Base-by-base conservation (phyloP, 2,113 vertebrate genomes). In the Chaenogobius annularis region DNA sequence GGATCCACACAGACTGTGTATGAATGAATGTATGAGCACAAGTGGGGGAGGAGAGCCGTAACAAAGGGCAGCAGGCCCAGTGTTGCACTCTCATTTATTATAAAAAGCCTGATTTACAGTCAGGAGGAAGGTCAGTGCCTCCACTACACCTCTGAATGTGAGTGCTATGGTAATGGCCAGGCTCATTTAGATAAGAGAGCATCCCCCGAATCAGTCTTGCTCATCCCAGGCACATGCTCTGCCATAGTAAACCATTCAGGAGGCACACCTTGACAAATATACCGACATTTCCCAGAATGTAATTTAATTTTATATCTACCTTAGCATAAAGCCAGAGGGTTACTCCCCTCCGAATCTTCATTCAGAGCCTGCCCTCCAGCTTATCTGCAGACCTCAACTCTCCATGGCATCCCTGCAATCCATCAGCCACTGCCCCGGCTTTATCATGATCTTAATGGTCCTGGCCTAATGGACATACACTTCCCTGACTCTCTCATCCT, bases 81-180 rank as follows among this genome's bases (percentile, higher is more conserved):
- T 5, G 37, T 79, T 54, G 67, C 81, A 71, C 80, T 81, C 83
- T 81, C 79, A 47, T 84, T 84, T 82, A 80, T 86, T 83, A 89
- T 85, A 81, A 84, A 83, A 77, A 81, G 62, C 66, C 70, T 85
- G 86, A 87, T 89, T 88, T 88, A 76, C 84, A 85, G 83, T 84
- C 74, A 66, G 74, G 63, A 20, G 69, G 82, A 85, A 81, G 87
- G 85, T 86, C 85, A 68, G 76, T 59, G 5, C 14, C 63, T 72
- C 22, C 6, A 70, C 15, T 35, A 37, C 72, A 61, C 62, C 0
- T 0, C 71, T 65, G 81, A 66, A 22, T 47, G 66, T 68, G 79
- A 72, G 56, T 23, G 20, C 76, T 68, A 66, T 59, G 61, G 55
- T 78, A 81, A 85, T 76, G 43, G 50, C 47, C 50, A 35, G 68